Percentiles rank a stretch among this genome's conserved stretches.
These are phyloP conservation scores for Ptyas mucosa DNA, from an alignment of 2,113 vertebrate species.

Conservation along the genomic window DNA sequence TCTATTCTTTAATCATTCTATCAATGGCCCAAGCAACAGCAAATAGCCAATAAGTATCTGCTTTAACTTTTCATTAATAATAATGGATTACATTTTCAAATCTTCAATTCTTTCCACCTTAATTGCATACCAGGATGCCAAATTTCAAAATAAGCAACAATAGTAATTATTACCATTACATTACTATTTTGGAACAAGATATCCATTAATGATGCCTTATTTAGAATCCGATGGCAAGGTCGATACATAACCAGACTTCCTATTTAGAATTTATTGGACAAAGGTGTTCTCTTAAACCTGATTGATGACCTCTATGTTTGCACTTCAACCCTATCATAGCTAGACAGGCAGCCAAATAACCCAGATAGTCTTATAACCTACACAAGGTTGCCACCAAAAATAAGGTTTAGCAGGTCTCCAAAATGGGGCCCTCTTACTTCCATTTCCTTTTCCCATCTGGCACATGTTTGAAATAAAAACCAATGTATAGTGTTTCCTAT, in stretches of 20 bases:
- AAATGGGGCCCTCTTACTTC: not conserved
- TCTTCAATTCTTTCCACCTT: not conserved
- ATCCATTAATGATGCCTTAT: not conserved
- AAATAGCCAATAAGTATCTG: slow-evolving; percentile 38
- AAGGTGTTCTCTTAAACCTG: not conserved
- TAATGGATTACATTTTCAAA: not conserved
- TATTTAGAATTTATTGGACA: not conserved
- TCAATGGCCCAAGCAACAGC: slow-evolving; percentile 26
- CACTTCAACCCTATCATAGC: not conserved
- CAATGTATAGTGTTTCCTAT: not conserved
- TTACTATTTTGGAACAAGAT: not conserved
- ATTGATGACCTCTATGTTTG: not conserved
- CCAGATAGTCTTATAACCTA: not conserved
- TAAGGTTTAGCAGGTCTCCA: not conserved
- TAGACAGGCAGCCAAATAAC: not conserved
- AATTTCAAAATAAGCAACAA: not conserved
- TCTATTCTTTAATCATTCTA: slow-evolving; percentile 31
- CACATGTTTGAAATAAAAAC: not conserved
- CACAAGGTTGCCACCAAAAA: not conserved
- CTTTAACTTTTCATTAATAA: not conserved
- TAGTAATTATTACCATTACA: not conserved
- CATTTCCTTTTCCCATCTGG: not conserved
- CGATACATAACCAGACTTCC: not conserved
- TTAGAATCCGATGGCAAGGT: not conserved
- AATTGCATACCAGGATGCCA: not conserved